Evolutionary conservation across 2,113 vertebrate genomes (phyloP).

Genomic region (Spheniscus mendiculus): DNA sequence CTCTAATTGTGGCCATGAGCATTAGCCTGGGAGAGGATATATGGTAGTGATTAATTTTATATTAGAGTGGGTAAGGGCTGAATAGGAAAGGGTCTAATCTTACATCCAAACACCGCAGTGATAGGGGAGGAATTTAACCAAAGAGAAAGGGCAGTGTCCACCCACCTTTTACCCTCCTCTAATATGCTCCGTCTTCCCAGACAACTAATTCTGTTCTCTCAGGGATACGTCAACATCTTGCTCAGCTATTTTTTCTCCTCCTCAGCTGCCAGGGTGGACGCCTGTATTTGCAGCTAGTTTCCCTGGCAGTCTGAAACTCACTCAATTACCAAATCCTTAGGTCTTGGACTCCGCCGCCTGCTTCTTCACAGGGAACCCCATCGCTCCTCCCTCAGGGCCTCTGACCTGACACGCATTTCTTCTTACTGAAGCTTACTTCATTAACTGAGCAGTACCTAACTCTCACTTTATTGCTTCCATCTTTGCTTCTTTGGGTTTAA

Average conservation of each 20-base stretch:
- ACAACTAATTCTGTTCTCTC: conserved; percentile 19
- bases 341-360: neutral
- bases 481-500: neutral
- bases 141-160: neutral
- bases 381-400: neutral
- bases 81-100: neutral
- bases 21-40: neutral
- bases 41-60: neutral
- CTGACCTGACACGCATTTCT: conserved; percentile 10
- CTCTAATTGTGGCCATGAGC: neutral
- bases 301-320: neutral
- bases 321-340: conserved; percentile 11
- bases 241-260: conserved; percentile 16
- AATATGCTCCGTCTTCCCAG: neutral
- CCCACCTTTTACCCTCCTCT: neutral
- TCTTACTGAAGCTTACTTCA: conserved; percentile 8
- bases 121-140: neutral
- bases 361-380: conserved; percentile 3
- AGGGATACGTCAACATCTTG: conserved; percentile 1
- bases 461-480: neutral
- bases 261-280: neutral
- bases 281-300: neutral
- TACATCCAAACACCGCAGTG: neutral
- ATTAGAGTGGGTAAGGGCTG: neutral
- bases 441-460: neutral